Percentiles rank a stretch among this genome's conserved stretches.
Evolutionary conservation across 1,140 invertebrate genomes (phyloP).

Genomic region (Solenopsis invicta): DNA sequence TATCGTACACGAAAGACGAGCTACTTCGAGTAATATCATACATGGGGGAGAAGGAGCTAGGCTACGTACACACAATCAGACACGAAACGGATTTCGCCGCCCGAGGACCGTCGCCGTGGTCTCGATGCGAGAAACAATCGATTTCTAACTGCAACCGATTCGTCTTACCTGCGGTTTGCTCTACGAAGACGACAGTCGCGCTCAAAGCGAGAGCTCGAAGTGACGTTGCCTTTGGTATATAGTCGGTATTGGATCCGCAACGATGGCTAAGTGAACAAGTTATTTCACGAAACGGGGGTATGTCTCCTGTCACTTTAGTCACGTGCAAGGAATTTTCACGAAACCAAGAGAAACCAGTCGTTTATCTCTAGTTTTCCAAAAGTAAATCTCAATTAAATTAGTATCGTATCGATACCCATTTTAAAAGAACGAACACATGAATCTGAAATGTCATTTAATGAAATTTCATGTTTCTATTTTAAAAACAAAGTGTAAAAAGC

Average conservation of each 20-base stretch:
- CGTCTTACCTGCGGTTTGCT: slow-evolving; percentile 21
- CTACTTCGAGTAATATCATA: slow-evolving; percentile 70
- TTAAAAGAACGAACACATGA: neutral
- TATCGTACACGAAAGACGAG: slow-evolving; percentile 69
- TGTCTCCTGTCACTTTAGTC: neutral
- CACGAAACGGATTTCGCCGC: slow-evolving; percentile 61
- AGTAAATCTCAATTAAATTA: slow-evolving; percentile 5
- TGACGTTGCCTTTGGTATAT: slow-evolving; percentile 69
- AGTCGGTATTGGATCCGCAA: slow-evolving; percentile 34
- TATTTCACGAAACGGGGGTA: slow-evolving; percentile 6
- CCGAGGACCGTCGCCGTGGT: slow-evolving; percentile 14
- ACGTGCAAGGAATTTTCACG: neutral
- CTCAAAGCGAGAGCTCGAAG: slow-evolving; percentile 11
- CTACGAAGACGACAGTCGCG: neutral
- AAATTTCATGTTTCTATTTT: neutral
- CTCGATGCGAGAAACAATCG: slow-evolving; percentile 51
- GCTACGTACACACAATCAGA: slow-evolving; percentile 65
- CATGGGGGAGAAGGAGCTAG: slow-evolving; percentile 54
- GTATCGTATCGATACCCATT: neutral
- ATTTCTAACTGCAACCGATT: slow-evolving; percentile 43
- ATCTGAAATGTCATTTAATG: neutral
- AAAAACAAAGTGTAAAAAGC: neutral
- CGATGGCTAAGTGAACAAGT: slow-evolving; percentile 37
- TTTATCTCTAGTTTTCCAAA: neutral
- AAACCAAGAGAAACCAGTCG: neutral